Base-by-base conservation (phyloP, 2,888 invertebrate species). In the Mechanitis mazaeus region DNA sequence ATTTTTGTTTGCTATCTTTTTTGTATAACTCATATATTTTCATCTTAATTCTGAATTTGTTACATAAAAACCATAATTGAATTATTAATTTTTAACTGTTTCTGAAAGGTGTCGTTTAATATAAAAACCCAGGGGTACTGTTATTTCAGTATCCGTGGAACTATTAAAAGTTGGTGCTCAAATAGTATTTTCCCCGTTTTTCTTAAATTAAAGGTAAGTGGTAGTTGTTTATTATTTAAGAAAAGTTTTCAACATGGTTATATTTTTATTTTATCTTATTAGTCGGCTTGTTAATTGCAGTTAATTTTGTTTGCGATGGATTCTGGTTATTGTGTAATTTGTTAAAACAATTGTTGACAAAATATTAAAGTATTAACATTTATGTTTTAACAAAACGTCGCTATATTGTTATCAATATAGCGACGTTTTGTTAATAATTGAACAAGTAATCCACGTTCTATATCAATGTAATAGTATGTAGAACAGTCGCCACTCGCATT, bases 401-500 rank as follows among this genome's bases (percentile, higher is more conserved):
- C 20, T 20, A 20, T 20, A 20, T 20, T 20, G 20, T 20, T 20
- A 20, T 28, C 12, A 28, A 20, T 20, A 47, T 28, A 28, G 4
- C n/a, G 12, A 47, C 5, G n/a, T 47, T 47, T 28, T 20, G 20
- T 2, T 50, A 50, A 31, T 50, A 50, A 9, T 7, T 11, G 31
- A 50, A 31, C 28, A 3, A 28, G 33, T 45, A 56, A 55, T 65
- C 62, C 64, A 60, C 63, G 64, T 64, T 50, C 28, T 31, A 50
- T 31, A 31, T 50, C 50, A 31, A 58, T 63, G 56, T 50, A 60
- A 54, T 35, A 35, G 35, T 56, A 73, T 70, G 72, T 77, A 74
- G 75, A 77, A 71, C 63, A 58, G 66, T 64, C 68, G 71, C 72
- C 6, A 42, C 42, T 5, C 42, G 42, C 42, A 67, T 74, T 74